Percentiles rank a stretch among this genome's conserved stretches.
Conservation (phyloP, 1,140 invertebrate genomes). For the Oppia nitens region DNA sequence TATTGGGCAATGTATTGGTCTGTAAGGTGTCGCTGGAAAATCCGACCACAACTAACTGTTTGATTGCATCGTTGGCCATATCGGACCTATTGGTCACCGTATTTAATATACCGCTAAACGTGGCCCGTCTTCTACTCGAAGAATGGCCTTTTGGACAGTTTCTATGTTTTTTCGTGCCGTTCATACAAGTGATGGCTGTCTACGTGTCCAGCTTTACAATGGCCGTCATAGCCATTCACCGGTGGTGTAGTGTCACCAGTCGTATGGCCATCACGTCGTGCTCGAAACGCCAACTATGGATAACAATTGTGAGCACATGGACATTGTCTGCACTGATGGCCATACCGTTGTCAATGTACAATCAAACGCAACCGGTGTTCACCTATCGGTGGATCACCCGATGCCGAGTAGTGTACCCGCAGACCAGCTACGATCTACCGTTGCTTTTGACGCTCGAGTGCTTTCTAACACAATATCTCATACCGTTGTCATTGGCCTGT, state of each 20-base stretch:
- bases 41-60: not conserved
- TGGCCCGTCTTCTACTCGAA: slow-evolving; percentile 24
- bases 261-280: slow-evolving; percentile 26
- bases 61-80: slow-evolving; percentile 38
- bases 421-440: not conserved
- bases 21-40: not conserved
- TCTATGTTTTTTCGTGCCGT: slow-evolving; percentile 34
- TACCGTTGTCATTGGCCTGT: not conserved
- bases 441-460: not conserved
- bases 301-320: slow-evolving; percentile 73
- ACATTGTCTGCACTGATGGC: slow-evolving; percentile 65
- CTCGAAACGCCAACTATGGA: not conserved
- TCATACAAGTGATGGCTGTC: slow-evolving; percentile 25
- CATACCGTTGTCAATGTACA: slow-evolving; percentile 73
- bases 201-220: slow-evolving; percentile 39
- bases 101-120: slow-evolving; percentile 60
- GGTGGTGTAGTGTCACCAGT: slow-evolving; percentile 34
- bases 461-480: not conserved
- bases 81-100: slow-evolving; percentile 67
- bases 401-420: slow-evolving; percentile 6
- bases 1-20: slow-evolving; percentile 8
- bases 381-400: not conserved
- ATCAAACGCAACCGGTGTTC: slow-evolving; percentile 17
- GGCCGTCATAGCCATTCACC: slow-evolving; percentile 35
- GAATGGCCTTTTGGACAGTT: slow-evolving; percentile 33